Percentiles rank a stretch among this genome's conserved stretches.
Conservation (phyloP, 2,113 vertebrate genomes). For the Gopherus flavomarginatus region DNA sequence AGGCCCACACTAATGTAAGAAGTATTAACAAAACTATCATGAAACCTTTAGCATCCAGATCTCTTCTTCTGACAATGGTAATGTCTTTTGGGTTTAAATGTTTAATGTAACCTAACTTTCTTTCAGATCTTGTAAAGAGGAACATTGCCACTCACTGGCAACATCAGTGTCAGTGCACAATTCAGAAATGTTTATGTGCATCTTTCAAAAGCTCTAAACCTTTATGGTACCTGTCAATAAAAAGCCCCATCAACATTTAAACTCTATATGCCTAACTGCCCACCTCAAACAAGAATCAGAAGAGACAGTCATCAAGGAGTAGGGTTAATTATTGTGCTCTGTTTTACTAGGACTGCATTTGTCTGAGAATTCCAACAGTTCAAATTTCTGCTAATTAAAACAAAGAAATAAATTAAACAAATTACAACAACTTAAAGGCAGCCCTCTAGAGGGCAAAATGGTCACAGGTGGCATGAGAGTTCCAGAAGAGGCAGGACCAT, state of each 20-base stretch:
- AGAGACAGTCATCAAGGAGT: slow-evolving; percentile 38
- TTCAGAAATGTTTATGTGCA: slow-evolving; percentile 29
- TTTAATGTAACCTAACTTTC: slow-evolving; percentile 7
- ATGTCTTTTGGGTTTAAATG: not conserved
- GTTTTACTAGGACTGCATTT: not conserved
- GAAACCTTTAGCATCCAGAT: slow-evolving; percentile 8
- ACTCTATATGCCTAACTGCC: slow-evolving; percentile 48
- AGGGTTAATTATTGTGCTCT: not conserved
- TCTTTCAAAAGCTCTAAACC: slow-evolving; percentile 69
- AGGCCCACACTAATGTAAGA: slow-evolving; percentile 11
- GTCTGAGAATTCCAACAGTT: not conserved
- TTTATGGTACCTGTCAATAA: slow-evolving; percentile 65
- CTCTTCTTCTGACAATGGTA: not conserved
- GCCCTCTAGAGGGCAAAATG: not conserved
- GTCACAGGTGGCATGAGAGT: not conserved
- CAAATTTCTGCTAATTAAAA: not conserved
- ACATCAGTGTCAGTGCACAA: not conserved
- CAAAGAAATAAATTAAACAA: not conserved
- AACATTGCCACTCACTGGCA: slow-evolving; percentile 71
- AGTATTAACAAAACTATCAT: not conserved
- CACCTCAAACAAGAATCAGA: slow-evolving; percentile 49
- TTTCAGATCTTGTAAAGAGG: slow-evolving; percentile 11
- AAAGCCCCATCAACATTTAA: slow-evolving; percentile 73
- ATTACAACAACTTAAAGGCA: not conserved
- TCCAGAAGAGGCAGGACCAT: not conserved